These are phyloP conservation scores for Oncorhynchus mykiss DNA, from an alignment of 2,113 vertebrate genomes.

Conservation along the genomic window DNA sequence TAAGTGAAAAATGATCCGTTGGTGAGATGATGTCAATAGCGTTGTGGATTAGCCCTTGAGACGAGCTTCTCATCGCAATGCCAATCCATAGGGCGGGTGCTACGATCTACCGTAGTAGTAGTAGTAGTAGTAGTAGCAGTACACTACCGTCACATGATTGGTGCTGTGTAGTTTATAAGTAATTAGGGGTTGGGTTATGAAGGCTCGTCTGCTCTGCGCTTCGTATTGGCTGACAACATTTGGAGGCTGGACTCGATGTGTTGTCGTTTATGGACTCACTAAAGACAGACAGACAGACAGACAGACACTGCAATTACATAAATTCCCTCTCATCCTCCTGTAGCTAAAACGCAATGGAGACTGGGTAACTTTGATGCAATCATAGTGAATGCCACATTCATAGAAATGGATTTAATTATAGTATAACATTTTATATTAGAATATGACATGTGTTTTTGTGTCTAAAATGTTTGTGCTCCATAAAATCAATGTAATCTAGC, in stretches of 20 bases:
- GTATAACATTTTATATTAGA: no score
- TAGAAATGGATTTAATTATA: no score
- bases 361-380: no score
- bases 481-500: neutral
- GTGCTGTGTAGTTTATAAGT: slow-evolving; percentile 58
- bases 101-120: slow-evolving; percentile 33
- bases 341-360: no score
- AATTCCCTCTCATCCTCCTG: neutral
- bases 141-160: slow-evolving; percentile 72
- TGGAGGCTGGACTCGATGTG: slow-evolving; percentile 51
- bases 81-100: slow-evolving; percentile 43
- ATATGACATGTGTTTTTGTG: neutral
- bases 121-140: slow-evolving; percentile 5
- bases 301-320: neutral
- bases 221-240: slow-evolving; percentile 75
- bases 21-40: no score
- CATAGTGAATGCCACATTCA: no score
- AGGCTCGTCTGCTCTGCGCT: slow-evolving; percentile 83
- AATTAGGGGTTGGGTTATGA: slow-evolving; percentile 77
- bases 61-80: slow-evolving; percentile 51
- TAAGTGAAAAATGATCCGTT: no score
- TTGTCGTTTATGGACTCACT: slow-evolving; percentile 65
- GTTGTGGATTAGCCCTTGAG: slow-evolving; percentile 34
- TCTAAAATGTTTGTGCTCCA: neutral
- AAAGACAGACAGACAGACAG: neutral